Evolutionary conservation across 2,888 invertebrate genomes (phyloP), one percentile per base, ranked within the genome.

Genomic region (Troides helena): DNA sequence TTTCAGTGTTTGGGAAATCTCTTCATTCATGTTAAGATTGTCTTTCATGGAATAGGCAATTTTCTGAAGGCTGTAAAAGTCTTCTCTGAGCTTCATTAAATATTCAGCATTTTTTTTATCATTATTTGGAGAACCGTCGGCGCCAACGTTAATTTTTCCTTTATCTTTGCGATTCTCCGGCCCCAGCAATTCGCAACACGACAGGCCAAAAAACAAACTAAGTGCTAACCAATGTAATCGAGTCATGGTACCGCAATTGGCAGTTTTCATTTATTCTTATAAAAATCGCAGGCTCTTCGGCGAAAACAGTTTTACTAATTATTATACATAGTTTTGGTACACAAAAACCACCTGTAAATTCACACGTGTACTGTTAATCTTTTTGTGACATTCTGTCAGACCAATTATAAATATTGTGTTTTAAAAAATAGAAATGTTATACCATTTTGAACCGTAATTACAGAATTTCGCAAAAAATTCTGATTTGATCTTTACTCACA

Each of bases 151-250:
- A 43, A 77, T 78, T 73, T 83, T 81, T 36, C 86, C 82, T 2
- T 70, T 75, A 53, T 84, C 80, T 71, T 85, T 86, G 56, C 72
- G 77, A 30, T 77, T 73, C 8, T 88, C 86, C 6, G 91, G 92
- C 0, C 91, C 91, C 30, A 89, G 77, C 46, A 90, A 76, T 74
- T 91, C 89, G n/a, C 83, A 81, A 65, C 82, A 73, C 57, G 84
- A 79, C 67, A 89, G 61, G 62, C 82, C 79, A 69, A 87, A 72
- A 73, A 85, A 90, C 65, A 89, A 72, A 73, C 77, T 86, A 73
- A 89, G 75, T 72, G 85, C 64, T 66, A 80, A 82, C 57, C 85
- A 72, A 73, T 81, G 81, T 71, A 84, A 80, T 69, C 81, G 77
- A 74, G 77, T 80, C 91, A 90, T 90, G 71, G 80, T 70, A 43